phyloP scores from a whole-genome alignment of 30 jellyfish, hydroid and myxozoan genomes.

The Cassiopea andromeda region DNA sequence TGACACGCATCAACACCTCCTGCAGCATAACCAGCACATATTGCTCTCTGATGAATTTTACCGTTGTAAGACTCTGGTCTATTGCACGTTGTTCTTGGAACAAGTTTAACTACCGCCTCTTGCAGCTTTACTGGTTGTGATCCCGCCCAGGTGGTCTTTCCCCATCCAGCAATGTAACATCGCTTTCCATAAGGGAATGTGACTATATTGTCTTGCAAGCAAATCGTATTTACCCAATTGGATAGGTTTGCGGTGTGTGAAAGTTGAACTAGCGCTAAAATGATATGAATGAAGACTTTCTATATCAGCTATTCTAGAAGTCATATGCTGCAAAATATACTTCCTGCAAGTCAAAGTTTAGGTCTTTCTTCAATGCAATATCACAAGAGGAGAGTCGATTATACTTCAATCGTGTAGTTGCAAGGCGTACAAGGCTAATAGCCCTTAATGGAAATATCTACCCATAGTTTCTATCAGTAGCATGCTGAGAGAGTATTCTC shows the following conservation, averaged over 20 bases:
- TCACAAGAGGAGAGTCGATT: no score
- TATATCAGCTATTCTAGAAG: no score
- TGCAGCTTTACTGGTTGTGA: conserved; percentile 70
- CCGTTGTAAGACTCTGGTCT: conserved; percentile 74
- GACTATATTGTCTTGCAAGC: conserved; percentile 72
- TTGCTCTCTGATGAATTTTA: conserved; percentile 71
- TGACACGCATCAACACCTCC: conserved; percentile 97
- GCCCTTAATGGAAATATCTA: no score
- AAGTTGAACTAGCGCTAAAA: conserved; percentile 32
- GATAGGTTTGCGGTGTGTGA: conserved; percentile 27
- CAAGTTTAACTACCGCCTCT: conserved; percentile 77
- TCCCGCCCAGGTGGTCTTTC: conserved; percentile 79
- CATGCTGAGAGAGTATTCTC: no score
- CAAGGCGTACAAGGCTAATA: no score
- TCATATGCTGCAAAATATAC: no score
- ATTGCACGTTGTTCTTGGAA: conserved; percentile 79
- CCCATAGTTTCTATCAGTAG: no score
- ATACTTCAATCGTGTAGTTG: no score
- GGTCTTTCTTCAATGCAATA: no score
- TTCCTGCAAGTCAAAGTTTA: no score
- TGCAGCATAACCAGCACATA: conserved; percentile 91
- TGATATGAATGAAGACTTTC: not conserved
- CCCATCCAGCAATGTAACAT: conserved; percentile 96
- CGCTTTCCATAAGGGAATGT: conserved; percentile 35
- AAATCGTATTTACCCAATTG: conserved; percentile 65